These are phyloP conservation scores for Sprattus sprattus DNA, from an alignment of 2,113 vertebrate genomes.

Conservation along the genomic window DNA sequence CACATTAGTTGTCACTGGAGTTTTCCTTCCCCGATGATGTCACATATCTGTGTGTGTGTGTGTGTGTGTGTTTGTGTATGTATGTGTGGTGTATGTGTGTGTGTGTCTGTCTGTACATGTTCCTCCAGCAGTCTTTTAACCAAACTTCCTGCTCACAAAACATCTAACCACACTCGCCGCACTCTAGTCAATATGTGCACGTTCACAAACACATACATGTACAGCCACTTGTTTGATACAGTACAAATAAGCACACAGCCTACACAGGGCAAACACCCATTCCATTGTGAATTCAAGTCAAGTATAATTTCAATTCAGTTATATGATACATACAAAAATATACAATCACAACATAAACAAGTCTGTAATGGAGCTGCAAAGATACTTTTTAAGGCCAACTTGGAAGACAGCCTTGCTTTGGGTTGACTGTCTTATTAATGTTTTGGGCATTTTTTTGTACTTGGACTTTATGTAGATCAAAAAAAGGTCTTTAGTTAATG, in stretches of 20 bases:
- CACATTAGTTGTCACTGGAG: background rate
- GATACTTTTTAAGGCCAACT: background rate
- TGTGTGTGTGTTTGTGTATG: background rate
- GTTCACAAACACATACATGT: background rate
- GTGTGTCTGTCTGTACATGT: slow-evolving; percentile 34
- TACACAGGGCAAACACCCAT: background rate
- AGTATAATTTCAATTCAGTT: background rate
- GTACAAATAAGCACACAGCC: background rate
- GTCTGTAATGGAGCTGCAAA: background rate
- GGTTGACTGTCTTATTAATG: background rate
- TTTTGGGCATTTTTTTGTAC: background rate
- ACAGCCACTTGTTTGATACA: background rate
- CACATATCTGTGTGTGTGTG: background rate
- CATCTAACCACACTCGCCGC: slow-evolving; percentile 13
- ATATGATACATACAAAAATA: background rate
- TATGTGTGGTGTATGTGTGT: background rate
- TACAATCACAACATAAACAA: background rate
- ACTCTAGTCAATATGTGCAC: background rate
- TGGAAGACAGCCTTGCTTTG: background rate
- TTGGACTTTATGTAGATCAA: background rate
- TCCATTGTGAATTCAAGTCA: background rate
- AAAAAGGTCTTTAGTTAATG: background rate
- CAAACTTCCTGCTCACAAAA: slow-evolving; percentile 15
- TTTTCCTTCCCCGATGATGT: background rate
- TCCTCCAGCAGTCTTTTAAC: background rate